phyloP scores from a whole-genome alignment of 2,888 invertebrate genomes.

The Papilio demoleus region DNA sequence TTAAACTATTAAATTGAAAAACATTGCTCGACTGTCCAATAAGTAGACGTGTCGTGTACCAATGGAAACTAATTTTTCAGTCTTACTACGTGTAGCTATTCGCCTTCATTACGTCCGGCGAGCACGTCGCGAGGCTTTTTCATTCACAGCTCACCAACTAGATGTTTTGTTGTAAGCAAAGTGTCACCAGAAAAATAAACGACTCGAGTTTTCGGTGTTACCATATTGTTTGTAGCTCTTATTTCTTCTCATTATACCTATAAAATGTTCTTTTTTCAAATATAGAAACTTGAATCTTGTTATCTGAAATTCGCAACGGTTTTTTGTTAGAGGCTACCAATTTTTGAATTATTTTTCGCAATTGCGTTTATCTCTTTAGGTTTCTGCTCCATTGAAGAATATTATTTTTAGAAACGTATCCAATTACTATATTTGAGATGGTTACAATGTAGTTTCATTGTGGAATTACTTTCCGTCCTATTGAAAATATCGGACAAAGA shows the following conservation, averaged over 20 bases:
- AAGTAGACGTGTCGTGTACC: slow-evolving; percentile 32
- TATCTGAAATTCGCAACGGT: slow-evolving; percentile 31
- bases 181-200: slow-evolving; percentile 33
- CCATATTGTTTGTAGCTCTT: slow-evolving; percentile 24
- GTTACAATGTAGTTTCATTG: not conserved
- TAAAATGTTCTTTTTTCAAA: slow-evolving; percentile 15
- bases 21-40: slow-evolving; percentile 33
- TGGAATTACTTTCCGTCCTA: not conserved
- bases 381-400: not conserved
- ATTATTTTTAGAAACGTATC: slow-evolving; percentile 13
- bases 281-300: slow-evolving; percentile 13
- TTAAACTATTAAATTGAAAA: slow-evolving; percentile 32
- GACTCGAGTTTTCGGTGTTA: not conserved
- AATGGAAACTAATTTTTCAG: slow-evolving; percentile 39
- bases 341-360: slow-evolving; percentile 17
- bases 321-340: slow-evolving; percentile 14
- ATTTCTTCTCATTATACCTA: slow-evolving; percentile 18
- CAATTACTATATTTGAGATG: not conserved
- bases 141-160: slow-evolving; percentile 39
- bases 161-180: slow-evolving; percentile 33
- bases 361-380: slow-evolving; percentile 3
- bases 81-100: slow-evolving; percentile 34
- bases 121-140: slow-evolving; percentile 37
- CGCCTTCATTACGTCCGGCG: slow-evolving; percentile 34
- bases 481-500: not conserved